Evolutionary conservation across 2,113 vertebrate species (phyloP).

Genomic region (Centropristis striata): DNA sequence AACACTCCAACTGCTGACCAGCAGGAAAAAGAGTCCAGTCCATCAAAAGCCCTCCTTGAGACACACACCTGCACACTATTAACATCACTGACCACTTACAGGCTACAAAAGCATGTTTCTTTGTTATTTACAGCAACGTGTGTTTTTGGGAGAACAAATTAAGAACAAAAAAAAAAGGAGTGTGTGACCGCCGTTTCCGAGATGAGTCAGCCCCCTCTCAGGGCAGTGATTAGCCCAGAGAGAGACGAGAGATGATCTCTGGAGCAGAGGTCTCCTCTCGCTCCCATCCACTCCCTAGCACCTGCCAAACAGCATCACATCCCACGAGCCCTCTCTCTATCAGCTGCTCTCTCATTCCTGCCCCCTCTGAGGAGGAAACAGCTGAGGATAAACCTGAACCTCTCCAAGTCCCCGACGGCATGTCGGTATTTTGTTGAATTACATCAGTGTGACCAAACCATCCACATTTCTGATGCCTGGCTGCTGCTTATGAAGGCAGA

Average conservation of each 20-base stretch:
- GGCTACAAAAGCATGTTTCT: background rate
- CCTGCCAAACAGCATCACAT: conserved; percentile 76
- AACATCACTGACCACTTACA: background rate
- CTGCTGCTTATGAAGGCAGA: background rate
- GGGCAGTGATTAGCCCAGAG: conserved; percentile 62
- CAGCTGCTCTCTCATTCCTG: conserved; percentile 50
- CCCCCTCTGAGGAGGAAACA: conserved; percentile 38
- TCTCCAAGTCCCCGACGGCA: conserved; percentile 3
- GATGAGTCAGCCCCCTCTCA: conserved; percentile 71
- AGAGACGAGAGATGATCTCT: conserved; percentile 59
- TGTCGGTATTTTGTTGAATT: conserved; percentile 10
- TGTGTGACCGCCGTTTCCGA: conserved; percentile 17
- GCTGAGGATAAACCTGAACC: conserved; percentile 55
- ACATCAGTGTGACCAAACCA: conserved; percentile 7
- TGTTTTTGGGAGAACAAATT: background rate
- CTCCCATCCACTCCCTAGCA: conserved; percentile 62
- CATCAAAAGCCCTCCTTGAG: conserved; percentile 24
- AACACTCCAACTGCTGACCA: conserved; percentile 42
- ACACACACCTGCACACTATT: conserved; percentile 1
- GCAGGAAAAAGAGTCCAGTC: conserved; percentile 8
- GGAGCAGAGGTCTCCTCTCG: conserved; percentile 67
- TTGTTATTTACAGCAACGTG: background rate
- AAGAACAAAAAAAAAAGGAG: conserved; percentile 20
- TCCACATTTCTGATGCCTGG: background rate
- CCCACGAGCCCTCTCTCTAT: conserved; percentile 49